phyloP scores from a whole-genome alignment of 2,888 invertebrate species.

The Platycnemis pennipes region DNA sequence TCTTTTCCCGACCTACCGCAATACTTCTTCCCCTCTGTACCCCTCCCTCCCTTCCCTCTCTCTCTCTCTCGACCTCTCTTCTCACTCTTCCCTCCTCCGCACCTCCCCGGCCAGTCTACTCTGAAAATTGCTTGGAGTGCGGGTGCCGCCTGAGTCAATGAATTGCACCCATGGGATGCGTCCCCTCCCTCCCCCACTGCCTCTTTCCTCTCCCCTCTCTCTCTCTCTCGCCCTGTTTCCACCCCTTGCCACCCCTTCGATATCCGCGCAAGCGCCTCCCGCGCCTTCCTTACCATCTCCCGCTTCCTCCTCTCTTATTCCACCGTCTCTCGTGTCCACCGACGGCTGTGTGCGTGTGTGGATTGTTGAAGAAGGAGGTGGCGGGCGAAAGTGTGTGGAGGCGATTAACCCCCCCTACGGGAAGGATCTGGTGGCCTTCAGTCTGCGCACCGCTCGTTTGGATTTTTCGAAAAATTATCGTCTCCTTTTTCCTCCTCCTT shows the following conservation, averaged over 20 bases:
- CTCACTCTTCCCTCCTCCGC: neutral
- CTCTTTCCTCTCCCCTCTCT: neutral
- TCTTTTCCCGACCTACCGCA: constrained; percentile 66
- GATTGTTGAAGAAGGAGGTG: neutral
- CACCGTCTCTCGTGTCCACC: neutral
- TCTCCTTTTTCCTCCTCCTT: neutral
- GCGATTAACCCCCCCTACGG: constrained; percentile 52
- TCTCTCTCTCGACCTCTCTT: neutral
- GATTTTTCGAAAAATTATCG: neutral
- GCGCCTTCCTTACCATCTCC: neutral
- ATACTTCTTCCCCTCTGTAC: constrained; percentile 8
- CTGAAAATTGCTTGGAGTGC: constrained; percentile 55
- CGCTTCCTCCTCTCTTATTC: neutral
- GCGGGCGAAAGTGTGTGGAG: neutral
- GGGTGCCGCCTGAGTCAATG: constrained; percentile 63
- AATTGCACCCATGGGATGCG: constrained; percentile 63
- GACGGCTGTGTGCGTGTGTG: neutral
- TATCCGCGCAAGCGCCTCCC: constrained; percentile 30
- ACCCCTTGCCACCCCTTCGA: neutral
- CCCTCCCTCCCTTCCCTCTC: neutral
- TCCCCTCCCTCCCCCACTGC: neutral
- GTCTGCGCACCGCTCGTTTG: neutral
- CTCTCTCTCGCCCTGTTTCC: too few relatives aligned
- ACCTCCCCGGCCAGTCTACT: constrained; percentile 29
- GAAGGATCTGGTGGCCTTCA: constrained; percentile 11